Base-by-base conservation (phyloP, 2,797 vertebrate species). In the Neopelma chrysocephalum region DNA sequence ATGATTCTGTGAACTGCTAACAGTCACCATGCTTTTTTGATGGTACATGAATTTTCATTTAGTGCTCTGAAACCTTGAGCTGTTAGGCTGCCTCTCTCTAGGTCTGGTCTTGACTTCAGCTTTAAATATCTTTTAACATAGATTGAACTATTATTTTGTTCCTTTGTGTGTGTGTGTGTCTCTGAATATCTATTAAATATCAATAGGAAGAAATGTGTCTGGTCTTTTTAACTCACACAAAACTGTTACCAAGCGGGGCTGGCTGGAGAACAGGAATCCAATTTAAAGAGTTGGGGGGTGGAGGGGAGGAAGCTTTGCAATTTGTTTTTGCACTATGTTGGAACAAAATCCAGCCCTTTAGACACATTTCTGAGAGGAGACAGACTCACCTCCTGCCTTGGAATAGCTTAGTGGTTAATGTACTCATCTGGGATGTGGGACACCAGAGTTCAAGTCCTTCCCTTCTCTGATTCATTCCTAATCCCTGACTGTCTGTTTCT, bases 251-350 rank as follows among this genome's bases (percentile, higher is more conserved):
- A 75, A 90, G 58, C 27, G 58, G 72, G 82, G 43, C 87, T 97
- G 94, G 94, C 95, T 93, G 70, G 27, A 78, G 77, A 86, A 83
- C 81, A 93, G 93, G 75, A 91, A 96, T 96, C 91, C 89, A 77
- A 38, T 87, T 92, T 94, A 76, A 90, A 64, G 47, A 12, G 6
- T 10, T 3, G 23, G 36, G 9, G 26, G 8, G 2, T 4, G 5
- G 3, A 10, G 6, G 5, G 10, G 13, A 4, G 60, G 34, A 75
- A 87, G 25, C 20, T 42, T 87, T 77, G 27, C 38, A 31, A 45
- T 60, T 91, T 77, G 16, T 50, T 94, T 95, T 82, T 84, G 42
- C 2, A 2, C 62, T 69, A 2, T n/a, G 51, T 32, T 91, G 73
- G 85, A 88, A 82, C n/a, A 87, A 94, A 97, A 90, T 84, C n/a